Evolutionary conservation across 2,113 vertebrate species (phyloP), one percentile per base, ranked within the genome.

Genomic region (Hiodon alosoides): DNA sequence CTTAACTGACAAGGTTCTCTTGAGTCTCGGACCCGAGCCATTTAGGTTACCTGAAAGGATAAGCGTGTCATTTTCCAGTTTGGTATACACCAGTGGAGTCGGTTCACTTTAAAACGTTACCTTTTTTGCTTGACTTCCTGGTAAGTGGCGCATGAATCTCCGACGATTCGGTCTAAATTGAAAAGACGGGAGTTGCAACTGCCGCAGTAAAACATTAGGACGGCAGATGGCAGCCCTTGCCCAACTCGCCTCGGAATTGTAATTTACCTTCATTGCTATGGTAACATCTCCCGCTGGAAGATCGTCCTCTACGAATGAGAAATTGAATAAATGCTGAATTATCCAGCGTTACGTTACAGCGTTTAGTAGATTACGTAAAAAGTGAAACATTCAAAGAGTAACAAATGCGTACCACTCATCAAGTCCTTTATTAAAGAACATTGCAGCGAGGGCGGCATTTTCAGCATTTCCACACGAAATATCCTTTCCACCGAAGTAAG

Each of bases 381-480:
- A 31, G 31, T 31, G 31, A 69, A 69, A 4, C 2, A 13, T 31
- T n/a, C 54, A 9, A 8, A 7, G n/a, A 4, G 52, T 31, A 11
- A 61, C 4, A 17, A 16, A 51, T 60, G 7, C 4, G 0, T 69
- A 89, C 90, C 84, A 0, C 72, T 82, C 3, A 86, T 73, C n/a
- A 90, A 55, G 8, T 89, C 86, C 10, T 77, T 79, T 0, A 91
- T 83, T 7, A 53, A 64, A 0, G 86, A 84, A 3, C 78, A 83
- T 11, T 84, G 86, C 7, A 90, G 82, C 4, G 87, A 77, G 0
- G 78, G 87, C 0, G 89, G 89, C 79, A 89, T 85, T 79, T 90
- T 91, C 88, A 91, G 85, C 75, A 90, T 17, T n/a, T 91, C 87
- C 52, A 91, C 87, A 70, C 84, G 82, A 50, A 89, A 90, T 0